phyloP scores from a whole-genome alignment of 2,888 invertebrate species.

The Orgyia antiqua region DNA sequence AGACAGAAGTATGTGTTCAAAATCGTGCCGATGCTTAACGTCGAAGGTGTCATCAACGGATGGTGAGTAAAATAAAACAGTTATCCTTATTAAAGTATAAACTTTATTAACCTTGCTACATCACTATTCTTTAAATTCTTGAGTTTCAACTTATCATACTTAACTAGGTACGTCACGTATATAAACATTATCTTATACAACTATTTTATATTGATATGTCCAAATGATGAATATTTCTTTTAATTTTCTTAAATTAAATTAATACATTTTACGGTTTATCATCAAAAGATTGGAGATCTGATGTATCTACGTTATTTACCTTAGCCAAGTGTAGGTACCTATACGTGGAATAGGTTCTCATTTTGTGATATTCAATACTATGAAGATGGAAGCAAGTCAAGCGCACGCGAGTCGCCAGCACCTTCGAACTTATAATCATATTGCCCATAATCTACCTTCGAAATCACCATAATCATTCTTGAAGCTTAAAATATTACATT shows the following conservation, averaged over 20 bases:
- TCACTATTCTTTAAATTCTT: constrained; percentile 72
- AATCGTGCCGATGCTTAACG: constrained; percentile 92
- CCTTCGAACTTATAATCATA: constrained; percentile 56
- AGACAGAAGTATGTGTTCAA: constrained; percentile 88
- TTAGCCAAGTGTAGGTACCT: constrained; percentile 57
- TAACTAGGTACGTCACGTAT: constrained; percentile 70
- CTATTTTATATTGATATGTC: constrained; percentile 69
- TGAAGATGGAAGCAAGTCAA: constrained; percentile 75
- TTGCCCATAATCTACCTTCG: constrained; percentile 59
- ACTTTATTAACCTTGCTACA: constrained; percentile 70
- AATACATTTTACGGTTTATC: constrained; percentile 64
- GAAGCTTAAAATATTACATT: constrained; percentile 40
- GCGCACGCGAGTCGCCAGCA: constrained; percentile 67
- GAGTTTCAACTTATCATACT: constrained; percentile 71
- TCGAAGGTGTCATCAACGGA: constrained; percentile 92
- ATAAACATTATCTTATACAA: constrained; percentile 69
- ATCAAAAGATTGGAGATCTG: constrained; percentile 67
- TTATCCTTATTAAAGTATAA: constrained; percentile 45
- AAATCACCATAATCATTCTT: constrained; percentile 50
- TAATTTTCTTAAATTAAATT: constrained; percentile 64
- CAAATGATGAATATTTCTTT: constrained; percentile 45
- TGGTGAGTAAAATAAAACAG: constrained; percentile 79
- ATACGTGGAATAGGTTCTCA: constrained; percentile 60
- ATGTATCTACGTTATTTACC: constrained; percentile 49
- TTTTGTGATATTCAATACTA: constrained; percentile 56